Evolutionary conservation across 2,888 invertebrate genomes (phyloP).

Genomic region (Myopa testacea): DNA sequence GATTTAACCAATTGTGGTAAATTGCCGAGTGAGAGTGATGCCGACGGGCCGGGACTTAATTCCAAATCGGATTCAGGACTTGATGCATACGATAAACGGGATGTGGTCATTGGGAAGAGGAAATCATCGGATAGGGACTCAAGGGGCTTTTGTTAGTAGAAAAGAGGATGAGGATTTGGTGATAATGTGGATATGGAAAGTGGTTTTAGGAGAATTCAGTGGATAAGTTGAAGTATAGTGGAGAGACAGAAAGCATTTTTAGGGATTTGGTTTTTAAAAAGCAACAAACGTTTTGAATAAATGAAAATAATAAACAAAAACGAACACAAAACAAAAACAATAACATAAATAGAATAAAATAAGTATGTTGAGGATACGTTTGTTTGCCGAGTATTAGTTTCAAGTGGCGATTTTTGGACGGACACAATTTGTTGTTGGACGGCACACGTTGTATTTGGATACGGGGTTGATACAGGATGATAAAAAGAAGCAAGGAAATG

Average conservation of each 20-base stretch:
- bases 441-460: conserved; percentile 43
- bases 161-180: conserved; percentile 24
- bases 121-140: conserved; percentile 98
- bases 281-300: conserved; percentile 51
- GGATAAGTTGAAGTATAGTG: conserved; percentile 28
- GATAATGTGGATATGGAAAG: conserved; percentile 34
- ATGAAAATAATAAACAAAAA: conserved; percentile 54
- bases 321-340: conserved; percentile 41
- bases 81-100: conserved; percentile 94
- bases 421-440: conserved; percentile 55
- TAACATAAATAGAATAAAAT: conserved; percentile 39
- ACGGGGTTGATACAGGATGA: conserved; percentile 53
- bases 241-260: conserved; percentile 42
- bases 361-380: conserved; percentile 46
- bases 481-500: conserved; percentile 65
- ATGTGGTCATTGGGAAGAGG: conserved; percentile 97
- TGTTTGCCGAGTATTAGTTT: conserved; percentile 58
- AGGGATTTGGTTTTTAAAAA: conserved; percentile 50
- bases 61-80: conserved; percentile 96
- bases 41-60: conserved; percentile 80
- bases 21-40: conserved; percentile 71
- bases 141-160: conserved; percentile 78
- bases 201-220: conserved; percentile 27
- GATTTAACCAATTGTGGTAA: conserved; percentile 80
- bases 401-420: conserved; percentile 47